Conservation (phyloP, 2,113 vertebrate genomes). For the Campylomormyrus numenius region DNA sequence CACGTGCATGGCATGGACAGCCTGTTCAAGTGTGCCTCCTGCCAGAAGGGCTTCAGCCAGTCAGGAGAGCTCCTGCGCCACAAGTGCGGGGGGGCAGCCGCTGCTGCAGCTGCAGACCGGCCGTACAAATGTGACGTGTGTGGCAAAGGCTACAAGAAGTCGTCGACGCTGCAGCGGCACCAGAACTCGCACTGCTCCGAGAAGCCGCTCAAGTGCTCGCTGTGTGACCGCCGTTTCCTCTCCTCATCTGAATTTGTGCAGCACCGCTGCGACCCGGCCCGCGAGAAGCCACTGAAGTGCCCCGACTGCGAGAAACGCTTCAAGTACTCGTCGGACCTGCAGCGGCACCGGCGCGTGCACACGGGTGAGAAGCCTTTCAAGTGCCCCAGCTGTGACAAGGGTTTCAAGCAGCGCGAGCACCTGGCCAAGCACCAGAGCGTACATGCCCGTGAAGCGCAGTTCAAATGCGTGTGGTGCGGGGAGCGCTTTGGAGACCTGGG, state of each 20-base stretch:
- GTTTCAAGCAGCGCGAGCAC: slow-evolving; percentile 95
- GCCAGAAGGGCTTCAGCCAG: slow-evolving; percentile 94
- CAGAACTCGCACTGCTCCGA: slow-evolving; percentile 86
- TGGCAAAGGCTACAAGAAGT: slow-evolving; percentile 90
- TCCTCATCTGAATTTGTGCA: slow-evolving; percentile 93
- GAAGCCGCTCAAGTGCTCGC: slow-evolving; percentile 90
- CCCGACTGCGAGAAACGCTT: slow-evolving; percentile 94
- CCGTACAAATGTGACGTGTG: slow-evolving; percentile 94
- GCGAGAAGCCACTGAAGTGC: slow-evolving; percentile 91
- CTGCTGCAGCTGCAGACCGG: slow-evolving; percentile 70
- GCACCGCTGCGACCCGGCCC: slow-evolving; percentile 87
- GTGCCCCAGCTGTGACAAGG: slow-evolving; percentile 88
- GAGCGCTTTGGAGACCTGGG: slow-evolving; percentile 90
- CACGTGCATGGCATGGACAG: slow-evolving; percentile 93
- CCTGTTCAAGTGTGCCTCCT: slow-evolving; percentile 92
- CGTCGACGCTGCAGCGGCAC: slow-evolving; percentile 89
- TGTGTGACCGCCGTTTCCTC: slow-evolving; percentile 91
- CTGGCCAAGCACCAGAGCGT: slow-evolving; percentile 90
- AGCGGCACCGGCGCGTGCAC: slow-evolving; percentile 87
- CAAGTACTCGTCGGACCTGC: slow-evolving; percentile 92
- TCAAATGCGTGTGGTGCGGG: slow-evolving; percentile 95
- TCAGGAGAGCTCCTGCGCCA: slow-evolving; percentile 88
- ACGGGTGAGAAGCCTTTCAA: slow-evolving; percentile 95
- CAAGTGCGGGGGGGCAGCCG: slow-evolving; percentile 75
- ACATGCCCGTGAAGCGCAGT: slow-evolving; percentile 89